Conservation (phyloP, 1,140 invertebrate genomes). For the Heliconius eleuchia region DNA sequence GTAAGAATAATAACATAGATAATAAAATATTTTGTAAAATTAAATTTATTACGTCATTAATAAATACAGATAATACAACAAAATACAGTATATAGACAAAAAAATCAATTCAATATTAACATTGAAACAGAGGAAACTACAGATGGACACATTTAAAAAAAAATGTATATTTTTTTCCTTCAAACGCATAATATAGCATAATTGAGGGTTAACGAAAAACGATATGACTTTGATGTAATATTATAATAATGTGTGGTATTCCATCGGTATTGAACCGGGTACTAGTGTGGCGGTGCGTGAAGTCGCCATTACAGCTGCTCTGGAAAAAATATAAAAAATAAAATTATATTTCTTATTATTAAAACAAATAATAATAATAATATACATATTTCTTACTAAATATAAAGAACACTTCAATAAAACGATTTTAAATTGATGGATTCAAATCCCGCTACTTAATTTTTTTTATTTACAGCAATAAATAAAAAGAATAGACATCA, state of each 20-base stretch:
- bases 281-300: conserved; percentile 4
- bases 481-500: neutral
- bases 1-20: neutral
- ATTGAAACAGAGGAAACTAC: neutral
- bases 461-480: neutral
- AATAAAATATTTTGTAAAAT: neutral
- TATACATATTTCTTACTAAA: no score
- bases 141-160: neutral
- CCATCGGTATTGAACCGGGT: neutral
- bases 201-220: neutral
- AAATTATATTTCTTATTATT: neutral
- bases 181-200: neutral
- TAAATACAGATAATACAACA: conserved; percentile 1
- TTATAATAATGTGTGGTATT: neutral
- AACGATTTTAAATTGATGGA: no score
- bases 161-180: no score
- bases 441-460: no score
- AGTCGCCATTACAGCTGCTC: conserved; percentile 5
- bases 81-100: neutral
- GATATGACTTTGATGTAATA: neutral
- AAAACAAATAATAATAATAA: no score
- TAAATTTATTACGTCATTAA: neutral
- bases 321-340: neutral
- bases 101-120: neutral
- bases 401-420: no score